Conservation (phyloP, 2,113 vertebrate species). For the Nycticebus coucang region DNA sequence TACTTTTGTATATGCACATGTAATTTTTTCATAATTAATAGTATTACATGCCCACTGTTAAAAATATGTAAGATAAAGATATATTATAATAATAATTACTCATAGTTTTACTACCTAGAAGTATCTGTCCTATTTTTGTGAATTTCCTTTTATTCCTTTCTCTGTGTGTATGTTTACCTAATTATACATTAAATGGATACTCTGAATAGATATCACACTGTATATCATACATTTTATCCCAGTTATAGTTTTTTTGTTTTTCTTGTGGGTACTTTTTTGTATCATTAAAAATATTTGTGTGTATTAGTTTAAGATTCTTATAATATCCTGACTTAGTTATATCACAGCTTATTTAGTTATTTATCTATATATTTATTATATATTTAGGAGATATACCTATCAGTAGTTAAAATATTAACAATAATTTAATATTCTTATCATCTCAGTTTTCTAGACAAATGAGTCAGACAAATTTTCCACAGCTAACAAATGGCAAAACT, state of each 20-base stretch:
- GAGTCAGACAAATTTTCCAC: not conserved
- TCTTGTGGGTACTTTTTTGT: not conserved
- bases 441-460: not conserved
- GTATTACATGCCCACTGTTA: not conserved
- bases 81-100: not conserved
- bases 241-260: not conserved
- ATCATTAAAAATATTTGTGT: not conserved
- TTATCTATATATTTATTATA: not conserved
- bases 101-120: not conserved
- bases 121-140: not conserved
- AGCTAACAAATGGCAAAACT: not conserved
- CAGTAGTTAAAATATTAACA: not conserved
- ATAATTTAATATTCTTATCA: not conserved
- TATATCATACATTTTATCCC: not conserved
- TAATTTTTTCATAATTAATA: conserved; percentile 9
- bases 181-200: not conserved
- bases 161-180: not conserved
- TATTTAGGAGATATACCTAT: not conserved
- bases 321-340: not conserved
- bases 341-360: not conserved
- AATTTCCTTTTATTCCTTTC: not conserved
- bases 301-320: conserved; percentile 4
- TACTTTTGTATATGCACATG: not conserved
- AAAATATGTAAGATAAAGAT: not conserved
- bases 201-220: not conserved